phyloP scores from a whole-genome alignment of 1,140 invertebrate species.

The Anoplolepis gracilipes region DNA sequence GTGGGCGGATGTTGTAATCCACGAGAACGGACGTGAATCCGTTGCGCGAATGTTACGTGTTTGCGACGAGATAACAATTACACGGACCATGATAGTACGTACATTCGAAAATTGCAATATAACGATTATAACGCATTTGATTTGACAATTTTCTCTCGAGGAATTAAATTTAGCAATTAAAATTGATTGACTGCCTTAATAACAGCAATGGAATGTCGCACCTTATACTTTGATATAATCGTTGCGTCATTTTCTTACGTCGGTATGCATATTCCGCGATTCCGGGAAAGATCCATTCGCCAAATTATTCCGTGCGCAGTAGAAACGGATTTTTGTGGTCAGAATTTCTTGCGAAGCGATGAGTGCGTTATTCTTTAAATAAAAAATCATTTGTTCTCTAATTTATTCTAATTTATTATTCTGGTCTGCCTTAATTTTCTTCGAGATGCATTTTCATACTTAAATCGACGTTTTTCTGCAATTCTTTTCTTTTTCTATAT shows the following conservation, averaged over 20 bases:
- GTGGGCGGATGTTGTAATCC: background rate
- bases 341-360: conserved; percentile 10
- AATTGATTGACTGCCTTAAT: background rate
- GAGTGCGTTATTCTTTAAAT: background rate
- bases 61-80: background rate
- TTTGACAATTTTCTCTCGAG: background rate
- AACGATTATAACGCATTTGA: background rate
- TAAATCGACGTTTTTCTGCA: background rate
- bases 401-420: background rate
- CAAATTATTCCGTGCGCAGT: background rate
- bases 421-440: background rate
- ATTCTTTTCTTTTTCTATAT: background rate
- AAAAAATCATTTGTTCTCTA: background rate
- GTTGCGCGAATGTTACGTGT: background rate
- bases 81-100: no score
- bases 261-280: background rate
- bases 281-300: background rate
- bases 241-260: background rate
- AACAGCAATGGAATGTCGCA: background rate
- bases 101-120: background rate
- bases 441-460: background rate
- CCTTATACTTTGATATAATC: background rate
- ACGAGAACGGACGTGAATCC: background rate
- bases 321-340: conserved; percentile 28
- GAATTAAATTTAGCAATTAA: background rate